Conservation (phyloP, 2,888 invertebrate genomes). For the Caenorhabditis macrosperma region DNA sequence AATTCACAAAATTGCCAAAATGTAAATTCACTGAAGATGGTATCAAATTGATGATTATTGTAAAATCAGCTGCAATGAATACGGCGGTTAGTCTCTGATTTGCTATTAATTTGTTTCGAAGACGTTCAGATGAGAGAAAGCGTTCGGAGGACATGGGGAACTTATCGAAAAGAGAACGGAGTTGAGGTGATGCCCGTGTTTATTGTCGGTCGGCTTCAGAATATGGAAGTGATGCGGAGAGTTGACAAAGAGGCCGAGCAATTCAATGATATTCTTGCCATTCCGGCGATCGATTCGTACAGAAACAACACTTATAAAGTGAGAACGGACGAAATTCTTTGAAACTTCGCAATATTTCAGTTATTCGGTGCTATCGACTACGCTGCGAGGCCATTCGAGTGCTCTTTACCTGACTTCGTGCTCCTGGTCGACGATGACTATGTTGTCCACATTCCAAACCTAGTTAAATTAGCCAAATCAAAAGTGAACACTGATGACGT, state of each 20-base stretch:
- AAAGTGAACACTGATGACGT: constrained; percentile 38
- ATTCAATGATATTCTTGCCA: constrained; percentile 67
- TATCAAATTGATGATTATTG: constrained; percentile 60
- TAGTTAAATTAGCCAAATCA: constrained; percentile 49
- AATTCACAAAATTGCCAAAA: constrained; percentile 20
- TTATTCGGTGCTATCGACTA: constrained; percentile 58
- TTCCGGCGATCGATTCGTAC: constrained; percentile 71
- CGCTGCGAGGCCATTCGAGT: constrained; percentile 35
- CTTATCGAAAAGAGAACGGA: constrained; percentile 8
- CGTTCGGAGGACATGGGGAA: constrained; percentile 69
- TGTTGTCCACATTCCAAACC: constrained; percentile 67
- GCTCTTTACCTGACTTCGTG: constrained; percentile 67
- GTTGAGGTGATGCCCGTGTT: constrained; percentile 68
- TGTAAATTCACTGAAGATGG: constrained; percentile 10
- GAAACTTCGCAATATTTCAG: constrained; percentile 35
- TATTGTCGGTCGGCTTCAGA: constrained; percentile 34
- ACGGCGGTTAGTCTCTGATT: constrained; percentile 44
- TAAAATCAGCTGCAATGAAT: constrained; percentile 69
- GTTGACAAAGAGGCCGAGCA: constrained; percentile 56
- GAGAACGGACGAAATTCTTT: not conserved
- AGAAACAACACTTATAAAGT: constrained; percentile 76
- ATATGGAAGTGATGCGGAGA: constrained; percentile 8
- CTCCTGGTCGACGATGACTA: constrained; percentile 79
- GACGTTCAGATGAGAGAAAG: constrained; percentile 63
- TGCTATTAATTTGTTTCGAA: not conserved